Base-by-base conservation (phyloP, 2,113 vertebrate genomes). In the Rhynchopsitta pachyrhyncha region DNA sequence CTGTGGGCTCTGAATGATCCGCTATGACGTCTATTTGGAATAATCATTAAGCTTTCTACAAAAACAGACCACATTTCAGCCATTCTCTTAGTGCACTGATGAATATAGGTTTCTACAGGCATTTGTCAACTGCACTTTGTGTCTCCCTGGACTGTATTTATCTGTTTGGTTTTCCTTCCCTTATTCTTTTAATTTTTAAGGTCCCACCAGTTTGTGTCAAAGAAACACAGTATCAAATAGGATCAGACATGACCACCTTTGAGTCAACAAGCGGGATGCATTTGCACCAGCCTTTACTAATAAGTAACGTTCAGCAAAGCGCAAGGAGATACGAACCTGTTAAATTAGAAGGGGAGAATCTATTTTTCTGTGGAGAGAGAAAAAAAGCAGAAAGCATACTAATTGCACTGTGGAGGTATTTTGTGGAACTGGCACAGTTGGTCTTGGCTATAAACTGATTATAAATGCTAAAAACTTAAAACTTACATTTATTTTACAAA, bases 41-140 rank as follows among this genome's bases (percentile, higher is more conserved):
- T 77, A 92, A 90, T 74, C 57, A 76, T 93, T 86, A 92, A 78
- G 22, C 75, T 79, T 86, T 83, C 68, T 70, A 55, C 78, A 27
- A 68, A 67, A 86, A 85, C 39, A 53, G 37, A 60, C 39, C 42
- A 42, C 9, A 28, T 88, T 89, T 92, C 76, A 83, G 49, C 46
- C 44, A 39, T 69, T 86, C 41, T 59, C 25, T 69, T 59, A 64
- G 44, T 46, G 66, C 1, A 2, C 47, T 4, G 11, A 77, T 66
- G 35, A 87, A 73, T 60, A 35, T 11, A 57, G 25, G 74, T 47
- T 84, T 37, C 33, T 55, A 57, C 53, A 62, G 33, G 52, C 42
- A 77, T 50, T 55, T 84, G 84, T 69, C 44, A 49, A 62, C 49
- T 37, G 19, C 18, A 35, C 10, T 85, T 87, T 95, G 90, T 74